Conservation (phyloP, 2,888 invertebrate species). For the Biston betularia region DNA sequence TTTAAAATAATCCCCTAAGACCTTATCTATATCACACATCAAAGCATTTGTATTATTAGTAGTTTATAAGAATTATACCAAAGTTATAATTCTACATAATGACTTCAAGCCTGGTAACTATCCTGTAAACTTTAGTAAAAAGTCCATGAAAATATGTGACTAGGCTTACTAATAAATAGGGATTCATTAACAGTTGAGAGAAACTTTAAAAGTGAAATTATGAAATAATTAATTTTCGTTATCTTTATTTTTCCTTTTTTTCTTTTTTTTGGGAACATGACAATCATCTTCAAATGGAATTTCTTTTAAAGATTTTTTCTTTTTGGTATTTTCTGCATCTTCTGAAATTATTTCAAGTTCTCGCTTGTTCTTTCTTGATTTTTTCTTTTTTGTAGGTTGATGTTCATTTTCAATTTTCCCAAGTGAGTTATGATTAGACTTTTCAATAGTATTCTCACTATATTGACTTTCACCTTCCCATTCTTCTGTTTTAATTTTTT, state of each 20-base stretch:
- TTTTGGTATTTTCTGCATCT: slow-evolving; percentile 46
- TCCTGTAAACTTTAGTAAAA: no score
- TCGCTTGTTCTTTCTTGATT: slow-evolving; percentile 48
- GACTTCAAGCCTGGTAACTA: no score
- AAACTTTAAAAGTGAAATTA: not conserved
- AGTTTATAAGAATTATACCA: no score
- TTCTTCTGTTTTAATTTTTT: slow-evolving; percentile 48
- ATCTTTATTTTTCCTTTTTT: slow-evolving; percentile 68
- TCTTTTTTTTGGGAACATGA: slow-evolving; percentile 69
- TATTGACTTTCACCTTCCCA: slow-evolving; percentile 14
- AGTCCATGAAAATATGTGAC: no score
- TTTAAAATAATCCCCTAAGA: no score
- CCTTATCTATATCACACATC: no score
- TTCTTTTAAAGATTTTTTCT: slow-evolving; percentile 50
- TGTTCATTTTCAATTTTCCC: slow-evolving; percentile 36
- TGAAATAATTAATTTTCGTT: not conserved
- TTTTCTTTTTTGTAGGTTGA: slow-evolving; percentile 44
- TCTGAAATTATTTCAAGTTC: slow-evolving; percentile 36
- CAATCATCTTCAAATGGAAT: slow-evolving; percentile 47
- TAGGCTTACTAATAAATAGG: not conserved
- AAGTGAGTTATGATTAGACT: slow-evolving; percentile 8
- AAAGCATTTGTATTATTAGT: no score
- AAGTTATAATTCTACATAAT: no score
- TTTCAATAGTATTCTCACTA: slow-evolving; percentile 11
- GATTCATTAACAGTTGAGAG: no score